Evolutionary conservation across 2,888 invertebrate genomes (phyloP), one percentile per base, ranked within the genome.

Genomic region (Thera obeliscata): DNA sequence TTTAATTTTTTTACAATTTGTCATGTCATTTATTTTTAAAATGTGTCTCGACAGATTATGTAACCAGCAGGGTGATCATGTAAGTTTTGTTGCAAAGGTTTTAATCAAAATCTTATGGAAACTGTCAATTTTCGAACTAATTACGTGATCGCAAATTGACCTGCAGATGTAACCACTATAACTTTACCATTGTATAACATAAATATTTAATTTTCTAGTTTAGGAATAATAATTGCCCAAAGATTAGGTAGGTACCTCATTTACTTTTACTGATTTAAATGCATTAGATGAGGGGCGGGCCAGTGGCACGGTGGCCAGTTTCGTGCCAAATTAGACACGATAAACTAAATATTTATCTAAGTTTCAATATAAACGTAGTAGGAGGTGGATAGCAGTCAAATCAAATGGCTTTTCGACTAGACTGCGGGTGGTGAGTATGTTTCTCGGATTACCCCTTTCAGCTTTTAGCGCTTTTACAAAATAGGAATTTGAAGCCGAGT

Each of bases 281-380:
- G 35, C 46, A 58, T 58, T 43, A 63, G 41, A 46, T 54, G 54
- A 85, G 82, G 84, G 78, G 79, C 80, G 66, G 75, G 76, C 72
- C 81, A 74, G 81, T 78, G 79, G 78, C 75, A 82, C 83, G 84
- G 85, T 83, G 86, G 87, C 86, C 85, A 80, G 87, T 85, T 78
- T 81, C 87, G 90, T 89, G 92, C 92, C 91, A 93, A 93, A 92
- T 92, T 92, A 93, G 91, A 91, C 88, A 86, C 87, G 88, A 87
- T 90, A 92, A 90, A 89, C 84, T 87, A 92, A 93, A 93, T 93
- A 93, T 93, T 93, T 93, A 92, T 89, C 84, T 87, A 90, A 91
- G 90, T 91, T 91, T 91, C 91, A 91, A 92, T 91, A 90, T 90
- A 92, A 91, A 92, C 91, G 91, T 90, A 86, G 88, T 91, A 89